These are phyloP conservation scores for Alces alces DNA, from an alignment of 2,113 vertebrate species.

Conservation along the genomic window DNA sequence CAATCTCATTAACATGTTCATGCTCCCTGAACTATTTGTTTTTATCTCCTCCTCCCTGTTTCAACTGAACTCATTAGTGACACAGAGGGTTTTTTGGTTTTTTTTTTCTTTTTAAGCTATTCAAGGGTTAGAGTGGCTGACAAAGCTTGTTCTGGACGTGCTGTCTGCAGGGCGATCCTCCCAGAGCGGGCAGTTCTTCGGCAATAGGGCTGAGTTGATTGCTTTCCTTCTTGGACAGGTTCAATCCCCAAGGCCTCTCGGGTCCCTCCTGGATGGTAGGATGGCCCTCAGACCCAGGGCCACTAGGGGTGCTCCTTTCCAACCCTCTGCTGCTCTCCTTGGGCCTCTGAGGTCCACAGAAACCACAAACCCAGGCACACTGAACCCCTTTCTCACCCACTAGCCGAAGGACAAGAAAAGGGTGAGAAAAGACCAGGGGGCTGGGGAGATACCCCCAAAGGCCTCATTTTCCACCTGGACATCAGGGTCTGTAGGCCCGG, in stretches of 20 bases:
- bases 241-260: neutral
- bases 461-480: neutral
- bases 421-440: too few relatives aligned
- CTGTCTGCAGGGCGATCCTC: neutral
- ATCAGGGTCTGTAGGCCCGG: neutral
- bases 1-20: constrained; percentile 57
- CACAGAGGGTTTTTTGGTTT: neutral
- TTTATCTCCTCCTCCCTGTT: neutral
- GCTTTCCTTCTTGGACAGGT: neutral
- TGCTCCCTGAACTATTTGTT: neutral
- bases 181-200: too few relatives aligned
- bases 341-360: neutral
- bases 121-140: neutral
- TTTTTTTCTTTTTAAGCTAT: neutral
- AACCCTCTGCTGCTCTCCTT: neutral
- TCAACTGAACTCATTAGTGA: constrained; percentile 47
- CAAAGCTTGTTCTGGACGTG: neutral
- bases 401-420: neutral
- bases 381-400: neutral
- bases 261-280: neutral
- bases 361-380: neutral
- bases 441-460: neutral
- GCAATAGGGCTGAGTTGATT: neutral
- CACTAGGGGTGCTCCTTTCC: neutral
- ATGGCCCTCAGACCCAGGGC: rapidly evolving